These are phyloP conservation scores for Aspidiotus destructor DNA, from an alignment of 2,888 invertebrate species.

Conservation along the genomic window DNA sequence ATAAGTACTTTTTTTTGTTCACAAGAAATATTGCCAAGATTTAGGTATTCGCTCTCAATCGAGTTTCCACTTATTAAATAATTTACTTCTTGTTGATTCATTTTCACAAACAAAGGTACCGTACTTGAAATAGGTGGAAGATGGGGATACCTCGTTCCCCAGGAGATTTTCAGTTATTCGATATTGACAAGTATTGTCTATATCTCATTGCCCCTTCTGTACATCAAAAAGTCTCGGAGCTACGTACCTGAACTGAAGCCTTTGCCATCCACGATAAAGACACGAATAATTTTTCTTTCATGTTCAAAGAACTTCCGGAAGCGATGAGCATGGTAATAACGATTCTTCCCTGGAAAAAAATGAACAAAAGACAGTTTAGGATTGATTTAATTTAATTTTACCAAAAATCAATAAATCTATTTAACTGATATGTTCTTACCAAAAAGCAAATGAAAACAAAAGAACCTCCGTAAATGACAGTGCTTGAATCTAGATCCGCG, in stretches of 20 bases:
- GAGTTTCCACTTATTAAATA: too few species aligned
- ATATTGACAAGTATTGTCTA: too few species aligned
- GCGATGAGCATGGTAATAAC: constrained; percentile 57
- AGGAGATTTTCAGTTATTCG: too few species aligned
- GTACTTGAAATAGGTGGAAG: too few species aligned
- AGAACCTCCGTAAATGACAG: constrained; percentile 60
- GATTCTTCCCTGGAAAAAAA: constrained; percentile 49
- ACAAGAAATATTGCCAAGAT: not conserved
- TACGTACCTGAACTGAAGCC: constrained; percentile 81
- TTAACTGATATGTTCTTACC: constrained; percentile 37
- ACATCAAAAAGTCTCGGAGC: not conserved
- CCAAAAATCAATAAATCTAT: not conserved
- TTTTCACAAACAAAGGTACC: too few species aligned
- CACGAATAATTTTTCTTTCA: constrained; percentile 84
- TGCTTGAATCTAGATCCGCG: constrained; percentile 55
- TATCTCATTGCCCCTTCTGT: too few species aligned
- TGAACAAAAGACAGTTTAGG: not conserved
- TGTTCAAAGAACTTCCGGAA: constrained; percentile 68
- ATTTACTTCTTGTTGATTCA: too few species aligned
- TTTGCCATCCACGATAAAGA: constrained; percentile 90
- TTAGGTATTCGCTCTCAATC: not conserved
- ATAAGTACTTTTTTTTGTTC: too few species aligned
- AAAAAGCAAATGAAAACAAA: constrained; percentile 58
- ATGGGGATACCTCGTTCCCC: too few species aligned
- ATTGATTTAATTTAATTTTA: not conserved